phyloP scores from a whole-genome alignment of 2,113 vertebrate species.

The Morone saxatilis region DNA sequence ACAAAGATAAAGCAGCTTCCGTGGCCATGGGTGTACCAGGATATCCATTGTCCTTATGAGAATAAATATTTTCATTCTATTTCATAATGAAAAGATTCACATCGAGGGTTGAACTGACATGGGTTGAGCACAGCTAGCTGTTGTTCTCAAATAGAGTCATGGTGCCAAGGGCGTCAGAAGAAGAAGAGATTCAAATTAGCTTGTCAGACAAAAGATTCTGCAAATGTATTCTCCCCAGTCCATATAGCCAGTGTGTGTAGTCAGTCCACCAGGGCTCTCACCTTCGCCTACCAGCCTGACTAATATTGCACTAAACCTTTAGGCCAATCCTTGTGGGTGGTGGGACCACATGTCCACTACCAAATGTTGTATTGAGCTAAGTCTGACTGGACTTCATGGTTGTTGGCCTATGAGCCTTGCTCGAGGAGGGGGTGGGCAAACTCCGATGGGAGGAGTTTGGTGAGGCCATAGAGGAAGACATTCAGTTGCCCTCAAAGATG shows the following conservation, averaged over 20 bases:
- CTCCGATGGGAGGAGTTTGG: neutral
- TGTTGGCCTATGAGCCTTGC: neutral
- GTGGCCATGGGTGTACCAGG: constrained; percentile 24
- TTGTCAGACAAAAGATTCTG: neutral
- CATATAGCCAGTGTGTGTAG: neutral
- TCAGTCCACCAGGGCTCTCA: neutral
- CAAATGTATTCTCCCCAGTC: neutral
- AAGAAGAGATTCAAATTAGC: neutral
- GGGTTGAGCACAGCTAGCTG: neutral
- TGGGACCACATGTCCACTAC: neutral
- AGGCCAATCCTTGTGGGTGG: neutral
- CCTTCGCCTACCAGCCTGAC: neutral
- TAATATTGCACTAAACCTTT: neutral
- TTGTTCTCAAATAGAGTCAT: constrained; percentile 13
- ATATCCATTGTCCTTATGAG: constrained; percentile 12
- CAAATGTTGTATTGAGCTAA: neutral
- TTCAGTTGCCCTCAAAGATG: neutral
- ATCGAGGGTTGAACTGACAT: neutral
- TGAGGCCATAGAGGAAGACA: neutral
- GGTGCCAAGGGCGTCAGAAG: constrained; percentile 1
- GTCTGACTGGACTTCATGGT: neutral
- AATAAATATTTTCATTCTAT: constrained; percentile 14
- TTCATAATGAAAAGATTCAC: neutral
- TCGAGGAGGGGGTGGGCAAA: neutral
- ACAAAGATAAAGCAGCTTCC: constrained; percentile 45